Evolutionary conservation across 2,888 invertebrate species (phyloP).

Genomic region (Acronicta leporina): DNA sequence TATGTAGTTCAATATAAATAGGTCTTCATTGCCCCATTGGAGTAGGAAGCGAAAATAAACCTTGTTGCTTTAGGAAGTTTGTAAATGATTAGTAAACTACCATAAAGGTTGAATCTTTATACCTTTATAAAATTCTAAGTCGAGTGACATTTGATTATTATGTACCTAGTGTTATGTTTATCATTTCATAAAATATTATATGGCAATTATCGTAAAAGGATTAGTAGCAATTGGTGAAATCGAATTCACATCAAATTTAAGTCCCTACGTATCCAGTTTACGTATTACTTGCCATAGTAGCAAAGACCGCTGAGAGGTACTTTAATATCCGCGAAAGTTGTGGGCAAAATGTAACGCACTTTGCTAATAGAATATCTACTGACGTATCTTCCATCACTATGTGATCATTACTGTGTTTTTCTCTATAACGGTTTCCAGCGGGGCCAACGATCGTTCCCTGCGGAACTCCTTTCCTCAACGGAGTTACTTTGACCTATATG

Average conservation of each 20-base stretch:
- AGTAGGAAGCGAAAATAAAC: background rate
- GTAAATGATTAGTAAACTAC: no score
- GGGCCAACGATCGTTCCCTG: slow-evolving; percentile 21
- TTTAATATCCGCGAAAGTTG: background rate
- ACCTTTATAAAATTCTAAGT: no score
- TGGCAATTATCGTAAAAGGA: no score
- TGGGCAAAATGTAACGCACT: background rate
- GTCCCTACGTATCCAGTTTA: no score
- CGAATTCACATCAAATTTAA: no score
- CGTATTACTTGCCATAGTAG: no score
- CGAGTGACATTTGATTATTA: no score
- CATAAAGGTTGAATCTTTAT: no score
- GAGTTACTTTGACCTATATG: slow-evolving; percentile 18
- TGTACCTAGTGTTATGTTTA: no score
- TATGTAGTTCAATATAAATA: background rate
- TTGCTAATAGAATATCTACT: background rate
- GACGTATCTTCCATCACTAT: background rate
- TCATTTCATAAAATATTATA: no score
- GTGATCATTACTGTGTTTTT: slow-evolving; percentile 8
- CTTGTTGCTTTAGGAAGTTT: background rate
- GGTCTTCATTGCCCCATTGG: background rate
- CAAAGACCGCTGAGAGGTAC: background rate
- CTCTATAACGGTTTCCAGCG: slow-evolving; percentile 3
- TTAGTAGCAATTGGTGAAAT: no score
- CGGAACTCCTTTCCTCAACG: slow-evolving; percentile 13